Conservation (phyloP, 1,140 invertebrate genomes). For the Lepidurus packardi region DNA sequence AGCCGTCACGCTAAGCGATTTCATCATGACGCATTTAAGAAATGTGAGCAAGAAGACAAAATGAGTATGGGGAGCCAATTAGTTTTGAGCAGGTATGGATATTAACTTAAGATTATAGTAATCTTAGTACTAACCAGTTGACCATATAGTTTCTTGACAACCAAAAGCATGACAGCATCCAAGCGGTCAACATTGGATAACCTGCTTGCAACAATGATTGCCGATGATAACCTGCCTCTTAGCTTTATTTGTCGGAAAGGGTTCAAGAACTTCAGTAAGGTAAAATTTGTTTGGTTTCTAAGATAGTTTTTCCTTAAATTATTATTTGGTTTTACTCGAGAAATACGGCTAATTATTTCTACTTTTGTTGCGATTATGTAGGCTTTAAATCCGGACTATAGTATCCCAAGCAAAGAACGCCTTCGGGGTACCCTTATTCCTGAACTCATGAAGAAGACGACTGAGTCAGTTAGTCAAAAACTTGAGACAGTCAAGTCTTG, state of each 20-base stretch:
- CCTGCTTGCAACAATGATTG: background rate
- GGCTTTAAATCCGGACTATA: conserved; percentile 10
- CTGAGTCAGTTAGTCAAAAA: background rate
- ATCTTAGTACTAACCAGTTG: background rate
- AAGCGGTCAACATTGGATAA: background rate
- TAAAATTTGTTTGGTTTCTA: background rate
- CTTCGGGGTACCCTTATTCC: background rate
- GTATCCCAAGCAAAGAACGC: background rate
- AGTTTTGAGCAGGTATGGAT: background rate
- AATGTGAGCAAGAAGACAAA: background rate
- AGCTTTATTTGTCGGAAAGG: background rate
- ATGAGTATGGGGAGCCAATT: background rate
- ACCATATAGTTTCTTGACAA: background rate
- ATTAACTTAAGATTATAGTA: background rate
- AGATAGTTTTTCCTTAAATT: background rate
- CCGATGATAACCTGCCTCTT: background rate
- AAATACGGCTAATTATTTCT: background rate
- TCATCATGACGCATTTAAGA: background rate
- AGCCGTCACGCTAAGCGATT: background rate
- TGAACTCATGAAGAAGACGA: background rate
- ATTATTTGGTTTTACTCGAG: no score
- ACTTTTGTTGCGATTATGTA: background rate
- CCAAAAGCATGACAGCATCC: background rate
- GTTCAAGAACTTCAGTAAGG: background rate
- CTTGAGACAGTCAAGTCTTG: background rate